A percentile compares a stretch with the other conserved stretches of the same genome.
Conservation (phyloP, 2,888 invertebrate genomes). For the Habroteleia sp. region DNA sequence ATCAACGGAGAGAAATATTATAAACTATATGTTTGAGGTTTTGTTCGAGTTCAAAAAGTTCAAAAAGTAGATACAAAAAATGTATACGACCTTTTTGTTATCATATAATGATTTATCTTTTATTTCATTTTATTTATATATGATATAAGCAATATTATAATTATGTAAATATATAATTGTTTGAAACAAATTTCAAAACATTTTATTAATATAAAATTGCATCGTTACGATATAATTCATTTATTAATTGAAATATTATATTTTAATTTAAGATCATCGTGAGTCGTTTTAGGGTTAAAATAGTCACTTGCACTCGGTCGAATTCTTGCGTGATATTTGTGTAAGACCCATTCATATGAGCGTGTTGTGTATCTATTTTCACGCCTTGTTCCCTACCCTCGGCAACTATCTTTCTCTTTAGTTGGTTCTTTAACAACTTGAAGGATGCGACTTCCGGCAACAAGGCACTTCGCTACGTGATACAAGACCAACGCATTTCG, state of each 20-base stretch:
- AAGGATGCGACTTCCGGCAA: constrained; percentile 62
- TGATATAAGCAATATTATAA: too few species aligned
- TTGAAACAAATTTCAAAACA: too few species aligned
- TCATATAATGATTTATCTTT: too few species aligned
- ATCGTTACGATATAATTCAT: too few species aligned
- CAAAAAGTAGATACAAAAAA: too few species aligned
- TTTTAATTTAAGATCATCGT: constrained; percentile 12
- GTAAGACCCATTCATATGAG: constrained; percentile 49
- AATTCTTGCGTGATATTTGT: constrained; percentile 40
- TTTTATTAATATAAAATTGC: too few species aligned
- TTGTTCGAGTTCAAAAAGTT: too few species aligned
- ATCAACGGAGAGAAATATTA: too few species aligned
- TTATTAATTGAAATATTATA: not conserved
- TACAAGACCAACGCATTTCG: constrained; percentile 20
- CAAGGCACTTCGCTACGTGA: constrained; percentile 35
- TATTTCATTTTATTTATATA: too few species aligned
- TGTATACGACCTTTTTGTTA: too few species aligned
- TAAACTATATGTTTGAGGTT: too few species aligned
- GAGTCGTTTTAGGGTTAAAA: constrained; percentile 25
- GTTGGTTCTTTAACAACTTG: constrained; percentile 35
- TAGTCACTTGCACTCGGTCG: constrained; percentile 10
- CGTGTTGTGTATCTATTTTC: constrained; percentile 57
- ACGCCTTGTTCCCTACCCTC: constrained; percentile 39
- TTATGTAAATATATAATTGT: too few species aligned
- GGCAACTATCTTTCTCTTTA: constrained; percentile 48